phyloP scores from a whole-genome alignment of 2,888 invertebrate species.

The Chirona hameri region DNA sequence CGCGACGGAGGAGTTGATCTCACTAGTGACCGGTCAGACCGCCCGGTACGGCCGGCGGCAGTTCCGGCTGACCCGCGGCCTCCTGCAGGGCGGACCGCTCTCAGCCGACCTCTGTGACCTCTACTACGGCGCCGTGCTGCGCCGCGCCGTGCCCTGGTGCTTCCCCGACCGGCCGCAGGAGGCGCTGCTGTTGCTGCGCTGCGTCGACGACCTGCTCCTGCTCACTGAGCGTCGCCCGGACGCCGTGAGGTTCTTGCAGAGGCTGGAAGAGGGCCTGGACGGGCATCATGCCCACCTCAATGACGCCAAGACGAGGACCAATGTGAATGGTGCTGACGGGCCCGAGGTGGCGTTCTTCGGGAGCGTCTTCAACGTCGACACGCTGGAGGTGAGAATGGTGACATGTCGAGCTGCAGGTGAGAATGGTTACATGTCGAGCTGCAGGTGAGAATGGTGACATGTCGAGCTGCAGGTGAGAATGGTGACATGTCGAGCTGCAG shows the following conservation, averaged over 20 bases:
- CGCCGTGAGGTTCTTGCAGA: slow-evolving; percentile 25
- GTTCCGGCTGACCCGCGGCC: slow-evolving; percentile 13
- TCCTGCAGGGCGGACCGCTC: slow-evolving; percentile 31
- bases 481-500: no score
- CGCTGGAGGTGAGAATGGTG: neutral
- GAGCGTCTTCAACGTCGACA: neutral
- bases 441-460: neutral
- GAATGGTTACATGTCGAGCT: neutral
- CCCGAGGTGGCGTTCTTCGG: slow-evolving; percentile 31
- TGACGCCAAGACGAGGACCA: neutral
- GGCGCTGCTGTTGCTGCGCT: slow-evolving; percentile 25
- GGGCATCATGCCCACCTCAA: slow-evolving; percentile 5
- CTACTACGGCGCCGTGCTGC: slow-evolving; percentile 27
- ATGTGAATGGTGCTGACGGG: neutral
- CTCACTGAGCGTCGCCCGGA: neutral
- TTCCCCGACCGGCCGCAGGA: neutral
- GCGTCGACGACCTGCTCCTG: slow-evolving; percentile 30
- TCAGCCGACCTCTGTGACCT: slow-evolving; percentile 29
- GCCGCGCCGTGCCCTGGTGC: slow-evolving; percentile 25
- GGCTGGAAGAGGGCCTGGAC: slow-evolving; percentile 22
- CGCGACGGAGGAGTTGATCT: neutral
- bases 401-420: neutral
- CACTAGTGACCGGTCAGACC: neutral
- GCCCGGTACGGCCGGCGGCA: slow-evolving; percentile 3
- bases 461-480: neutral